Base-by-base conservation (phyloP, 1,140 invertebrate species). In the Micrasema minimum region DNA sequence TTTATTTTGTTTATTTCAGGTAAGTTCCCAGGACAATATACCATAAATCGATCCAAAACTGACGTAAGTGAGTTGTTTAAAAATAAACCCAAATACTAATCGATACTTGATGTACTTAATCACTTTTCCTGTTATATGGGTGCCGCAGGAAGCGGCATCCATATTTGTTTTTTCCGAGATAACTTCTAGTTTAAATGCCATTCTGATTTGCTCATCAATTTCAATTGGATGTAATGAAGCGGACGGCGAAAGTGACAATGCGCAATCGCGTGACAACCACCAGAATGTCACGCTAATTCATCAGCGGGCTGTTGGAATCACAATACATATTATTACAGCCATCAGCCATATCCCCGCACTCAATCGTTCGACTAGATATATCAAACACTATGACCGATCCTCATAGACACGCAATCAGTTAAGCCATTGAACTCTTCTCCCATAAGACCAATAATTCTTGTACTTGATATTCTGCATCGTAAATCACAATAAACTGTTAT, bases 151-250 rank as follows among this genome's bases (percentile, higher is more conserved):
- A 48, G 11, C 18, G 11, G 16, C 46, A 48, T 11, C 10, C 26
- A 31, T n/a, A 4, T 37, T 31, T 6, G 23, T 16, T 31, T 37
- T 9, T 16, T n/a, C 22, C 26, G 26, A 31, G 31, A 55, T 26
- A n/a, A 12, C 9, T 35, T n/a, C n/a, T 55, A 7, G 26, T 14
- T 16, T 4, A 14, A 55, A 55, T 55, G 26, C 23, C 7, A 31
- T 31, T 23, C 26, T 35, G 26, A 55, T 55, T 55, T 55, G 14
- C 26, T 55, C 1, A 55, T 55, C 31, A 31, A 35, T 55, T 37
- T 35, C 22, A 55, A 55, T 55, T 55, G 22, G 51, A 55, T 16
- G 23, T 23, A 23, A 16, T n/a, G 16, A 20, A 48, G 18, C 20
- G 16, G 46, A n/a, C 43, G 43, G 20, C 46, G 16, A 55, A 7